These are phyloP conservation scores for Operophtera brumata DNA, from an alignment of 2,888 invertebrate species.

Conservation along the genomic window DNA sequence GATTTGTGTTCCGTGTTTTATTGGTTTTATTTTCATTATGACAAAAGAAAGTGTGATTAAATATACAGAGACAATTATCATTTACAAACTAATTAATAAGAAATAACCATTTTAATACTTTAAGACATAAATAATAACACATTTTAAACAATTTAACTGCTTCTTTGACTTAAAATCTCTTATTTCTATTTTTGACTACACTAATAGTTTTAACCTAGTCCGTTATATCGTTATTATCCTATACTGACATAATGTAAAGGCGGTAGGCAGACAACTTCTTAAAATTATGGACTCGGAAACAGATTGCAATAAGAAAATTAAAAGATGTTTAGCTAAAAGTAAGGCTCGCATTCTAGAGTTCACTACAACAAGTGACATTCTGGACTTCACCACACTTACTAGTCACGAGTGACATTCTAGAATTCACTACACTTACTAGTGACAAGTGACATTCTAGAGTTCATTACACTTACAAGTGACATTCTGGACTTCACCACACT, in stretches of 20 bases:
- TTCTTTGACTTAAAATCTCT: slow-evolving; percentile 81
- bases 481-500: no score
- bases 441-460: no score
- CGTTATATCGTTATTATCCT: slow-evolving; percentile 74
- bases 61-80: slow-evolving; percentile 72
- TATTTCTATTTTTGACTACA: slow-evolving; percentile 76
- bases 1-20: slow-evolving; percentile 46
- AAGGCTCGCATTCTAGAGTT: slow-evolving; percentile 10
- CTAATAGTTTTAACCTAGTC: slow-evolving; percentile 80
- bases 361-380: neutral
- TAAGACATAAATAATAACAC: slow-evolving; percentile 82
- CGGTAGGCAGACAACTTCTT: slow-evolving; percentile 80
- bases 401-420: no score
- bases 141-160: slow-evolving; percentile 81
- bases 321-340: slow-evolving; percentile 16
- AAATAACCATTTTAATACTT: slow-evolving; percentile 82
- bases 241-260: slow-evolving; percentile 79
- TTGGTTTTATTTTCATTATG: slow-evolving; percentile 63
- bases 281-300: slow-evolving; percentile 74
- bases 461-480: no score
- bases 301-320: slow-evolving; percentile 50
- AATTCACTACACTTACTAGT: no score
- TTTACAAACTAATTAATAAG: slow-evolving; percentile 81
- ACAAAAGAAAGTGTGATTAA: slow-evolving; percentile 59
- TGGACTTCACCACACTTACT: no score